Evolutionary conservation across 2,888 invertebrate species (phyloP).

Genomic region (Heliothis peltigera): DNA sequence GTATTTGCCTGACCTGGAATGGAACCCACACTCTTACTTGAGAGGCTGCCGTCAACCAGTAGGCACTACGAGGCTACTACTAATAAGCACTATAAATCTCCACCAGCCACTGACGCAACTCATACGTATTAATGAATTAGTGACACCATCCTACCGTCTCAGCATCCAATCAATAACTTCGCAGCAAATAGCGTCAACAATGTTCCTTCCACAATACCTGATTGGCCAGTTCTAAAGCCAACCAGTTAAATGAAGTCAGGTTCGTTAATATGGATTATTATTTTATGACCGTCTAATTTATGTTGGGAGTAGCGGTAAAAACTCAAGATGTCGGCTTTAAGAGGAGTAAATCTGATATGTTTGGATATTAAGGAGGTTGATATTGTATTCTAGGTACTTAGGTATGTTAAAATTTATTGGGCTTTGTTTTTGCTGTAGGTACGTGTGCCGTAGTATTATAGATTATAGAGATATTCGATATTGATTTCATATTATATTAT

Average conservation of each 20-base stretch:
- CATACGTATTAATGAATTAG: conserved; percentile 21
- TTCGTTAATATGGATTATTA: conserved; percentile 55
- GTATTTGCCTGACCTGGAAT: too few relatives aligned
- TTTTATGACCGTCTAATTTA: conserved; percentile 53
- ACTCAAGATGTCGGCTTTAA: conserved; percentile 48
- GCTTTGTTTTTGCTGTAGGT: not conserved
- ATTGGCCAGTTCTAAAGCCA: conserved; percentile 47
- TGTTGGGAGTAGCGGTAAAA: conserved; percentile 41
- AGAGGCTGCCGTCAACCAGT: too few relatives aligned
- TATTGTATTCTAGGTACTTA: conserved; percentile 32
- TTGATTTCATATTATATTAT: too few relatives aligned
- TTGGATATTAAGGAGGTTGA: conserved; percentile 35
- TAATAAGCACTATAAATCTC: not conserved
- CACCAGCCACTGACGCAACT: not conserved
- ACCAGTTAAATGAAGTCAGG: conserved; percentile 50
- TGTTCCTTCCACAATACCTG: conserved; percentile 44
- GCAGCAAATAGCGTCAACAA: conserved; percentile 47
- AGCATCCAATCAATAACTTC: conserved; percentile 48
- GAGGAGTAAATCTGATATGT: conserved; percentile 45
- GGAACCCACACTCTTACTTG: too few relatives aligned
- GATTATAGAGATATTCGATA: too few relatives aligned
- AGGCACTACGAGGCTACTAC: too few relatives aligned
- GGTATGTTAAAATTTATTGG: conserved; percentile 22
- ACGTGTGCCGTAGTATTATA: too few relatives aligned
- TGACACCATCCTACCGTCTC: conserved; percentile 23